Percentiles rank a stretch among this genome's conserved stretches.
Conservation (phyloP, 2,113 vertebrate species). For the Macquaria ambigua region DNA sequence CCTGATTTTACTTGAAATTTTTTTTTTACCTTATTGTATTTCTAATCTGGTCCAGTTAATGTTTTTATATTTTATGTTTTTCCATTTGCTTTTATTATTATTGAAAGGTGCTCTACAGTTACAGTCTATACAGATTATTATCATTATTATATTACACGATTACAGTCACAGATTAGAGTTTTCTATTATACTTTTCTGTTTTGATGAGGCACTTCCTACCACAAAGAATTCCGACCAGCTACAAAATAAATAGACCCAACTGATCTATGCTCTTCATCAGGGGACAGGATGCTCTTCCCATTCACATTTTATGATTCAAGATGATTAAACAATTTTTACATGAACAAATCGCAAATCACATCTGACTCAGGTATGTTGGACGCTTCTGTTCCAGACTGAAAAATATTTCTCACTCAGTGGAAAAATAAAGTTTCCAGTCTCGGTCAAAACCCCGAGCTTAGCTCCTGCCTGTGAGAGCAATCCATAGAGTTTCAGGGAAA, state of each 20-base stretch:
- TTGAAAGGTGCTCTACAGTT: not conserved
- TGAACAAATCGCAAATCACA: constrained; percentile 28
- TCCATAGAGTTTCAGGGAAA: constrained; percentile 49
- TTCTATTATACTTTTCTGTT: not conserved
- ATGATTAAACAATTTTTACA: not conserved
- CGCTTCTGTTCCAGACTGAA: not conserved
- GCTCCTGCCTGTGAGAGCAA: constrained; percentile 36
- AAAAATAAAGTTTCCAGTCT: constrained; percentile 37
- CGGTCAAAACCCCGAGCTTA: constrained; percentile 26
- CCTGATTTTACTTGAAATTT: not conserved
- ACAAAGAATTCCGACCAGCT: not conserved
- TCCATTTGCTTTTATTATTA: not conserved
- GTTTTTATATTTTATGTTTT: not conserved
- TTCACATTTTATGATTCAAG: not conserved
- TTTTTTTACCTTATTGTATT: not conserved
- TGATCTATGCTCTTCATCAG: not conserved
- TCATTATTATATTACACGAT: not conserved
- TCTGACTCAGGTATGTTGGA: constrained; percentile 20
- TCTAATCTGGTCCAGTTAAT: not conserved
- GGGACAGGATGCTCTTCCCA: not conserved
- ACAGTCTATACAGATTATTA: not conserved
- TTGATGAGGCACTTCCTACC: not conserved
- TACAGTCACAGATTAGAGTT: not conserved
- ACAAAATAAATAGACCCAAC: not conserved
- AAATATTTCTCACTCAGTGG: constrained; percentile 2